Evolutionary conservation across 2,797 vertebrate genomes (phyloP), one percentile per base, ranked within the genome.

Genomic region (Percopsis omiscomaycus): DNA sequence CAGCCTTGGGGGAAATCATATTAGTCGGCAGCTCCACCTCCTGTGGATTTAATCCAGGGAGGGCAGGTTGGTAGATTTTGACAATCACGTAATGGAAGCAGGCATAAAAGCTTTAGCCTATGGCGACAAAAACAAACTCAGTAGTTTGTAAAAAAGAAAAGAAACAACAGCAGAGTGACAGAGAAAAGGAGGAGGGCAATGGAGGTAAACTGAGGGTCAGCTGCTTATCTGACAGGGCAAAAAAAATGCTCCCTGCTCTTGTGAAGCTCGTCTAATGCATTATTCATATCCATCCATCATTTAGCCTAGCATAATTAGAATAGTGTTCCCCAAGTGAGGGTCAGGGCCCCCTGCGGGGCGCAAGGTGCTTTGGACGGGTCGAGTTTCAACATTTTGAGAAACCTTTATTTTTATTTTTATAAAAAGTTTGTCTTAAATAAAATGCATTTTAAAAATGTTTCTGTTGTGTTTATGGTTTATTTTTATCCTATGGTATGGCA

Each of bases 21-120:
- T 90, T 91, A 89, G 75, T 79, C 81, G 67, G 74, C 80, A 79
- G 84, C 75, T 77, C 79, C 28, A 52, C 72, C 84, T 84, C 78
- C 72, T 61, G 61, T 81, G 79, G 86, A 81, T 86, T 86, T 86
- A 88, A 88, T 87, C 82, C 88, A 37, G 81, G 84, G 78, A 84
- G 72, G 69, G 68, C 79, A 84, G 85, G 84, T 90, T 76, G 81
- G 62, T 80, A 83, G 86, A 89, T 84, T 88, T 85, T 82, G 81
- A 89, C 90, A 91, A 88, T 92, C 89, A 89, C 47, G 5, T 91
- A 91, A 91, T 91, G 84, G 86, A 90, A 87, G 83, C 42, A 66
- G 79, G 80, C 80, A 79, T 79, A 69, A 84, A 88, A 75, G 77
- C 77, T 74, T 71, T 70, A 60, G 78, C 68, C 79, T 65, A 37